Percentiles rank a stretch among this genome's conserved stretches.
These are phyloP conservation scores for Paramacrobiotus metropolitanus DNA, from an alignment of 1,140 invertebrate genomes.

Conservation along the genomic window DNA sequence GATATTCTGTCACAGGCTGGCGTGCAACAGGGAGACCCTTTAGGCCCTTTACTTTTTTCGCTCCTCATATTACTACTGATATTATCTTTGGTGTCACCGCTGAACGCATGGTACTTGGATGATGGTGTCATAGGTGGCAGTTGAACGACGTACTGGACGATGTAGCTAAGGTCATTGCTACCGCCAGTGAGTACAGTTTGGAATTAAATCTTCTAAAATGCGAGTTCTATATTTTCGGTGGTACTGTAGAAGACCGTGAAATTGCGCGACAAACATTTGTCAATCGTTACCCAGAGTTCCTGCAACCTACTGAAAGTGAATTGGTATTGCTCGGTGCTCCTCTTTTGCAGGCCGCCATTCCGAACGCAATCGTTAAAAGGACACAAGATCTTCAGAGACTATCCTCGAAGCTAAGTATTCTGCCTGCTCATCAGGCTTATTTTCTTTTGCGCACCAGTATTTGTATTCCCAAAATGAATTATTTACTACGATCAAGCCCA, in stretches of 20 bases:
- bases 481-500: no score
- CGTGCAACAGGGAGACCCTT: neutral
- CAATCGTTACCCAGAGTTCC: neutral
- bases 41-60: neutral
- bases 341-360: neutral
- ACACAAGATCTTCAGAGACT: no score
- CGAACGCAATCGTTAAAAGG: neutral
- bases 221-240: neutral
- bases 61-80: neutral
- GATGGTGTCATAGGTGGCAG: neutral
- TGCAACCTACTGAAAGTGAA: neutral
- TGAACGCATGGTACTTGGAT: neutral
- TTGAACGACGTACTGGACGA: neutral
- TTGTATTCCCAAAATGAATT: no score
- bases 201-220: neutral
- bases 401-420: no score
- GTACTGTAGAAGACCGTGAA: neutral
- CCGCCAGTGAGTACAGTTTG: neutral
- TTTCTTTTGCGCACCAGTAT: no score
- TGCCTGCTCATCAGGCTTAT: no score
- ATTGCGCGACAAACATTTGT: neutral
- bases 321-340: neutral
- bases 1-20: neutral
- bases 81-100: neutral
- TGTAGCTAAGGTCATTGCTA: neutral